Evolutionary conservation across 2,113 vertebrate species (phyloP), one percentile per base, ranked within the genome.

Genomic region (Porphyrio hochstetteri): DNA sequence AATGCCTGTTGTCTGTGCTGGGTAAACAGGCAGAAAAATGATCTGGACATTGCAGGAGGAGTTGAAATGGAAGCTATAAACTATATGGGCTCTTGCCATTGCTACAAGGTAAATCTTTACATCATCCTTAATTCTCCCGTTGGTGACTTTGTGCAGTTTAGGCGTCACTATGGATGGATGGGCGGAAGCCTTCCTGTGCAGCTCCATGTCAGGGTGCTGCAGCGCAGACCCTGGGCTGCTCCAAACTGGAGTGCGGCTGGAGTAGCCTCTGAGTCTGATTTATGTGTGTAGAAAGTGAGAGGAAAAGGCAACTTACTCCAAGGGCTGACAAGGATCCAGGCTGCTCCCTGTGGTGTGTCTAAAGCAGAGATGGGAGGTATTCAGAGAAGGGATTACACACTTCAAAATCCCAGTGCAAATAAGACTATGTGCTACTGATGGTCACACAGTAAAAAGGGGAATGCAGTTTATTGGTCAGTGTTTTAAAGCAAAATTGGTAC

Each of bases 381-480:
- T 85, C 33, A 35, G 25, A 75, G 42, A 82, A 50, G 2, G 5
- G 36, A 50, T 68, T 56, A 2, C 29, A 82, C 5, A 2, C 52
- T 87, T 57, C 24, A 68, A 23, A 88, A 82, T 75, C 16, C n/a
- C 18, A 1, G 0, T 59, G 17, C 33, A 68, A 79, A 55, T 53
- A 42, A 10, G 11, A 27, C 6, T 67, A 7, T 53, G 7, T 85
- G 57, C 28, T 77, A 6, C 19, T 56, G 25, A 27, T 33, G 12
- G 44, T 42, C 69, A 42, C 23, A 17, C 11, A 53, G 60, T 38
- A 50, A 23, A 78, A 44, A 80, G 20, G 20, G 27, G 28, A 72
- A 44, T n/a, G 9, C 70, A 72, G 15, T 63, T 78, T 46, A 24
- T 75, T 5, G 2, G 8, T 68, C 0, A 0, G 13, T 85, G 18